Conservation (phyloP, 2,113 vertebrate genomes). For the Baryphthengus martii region DNA sequence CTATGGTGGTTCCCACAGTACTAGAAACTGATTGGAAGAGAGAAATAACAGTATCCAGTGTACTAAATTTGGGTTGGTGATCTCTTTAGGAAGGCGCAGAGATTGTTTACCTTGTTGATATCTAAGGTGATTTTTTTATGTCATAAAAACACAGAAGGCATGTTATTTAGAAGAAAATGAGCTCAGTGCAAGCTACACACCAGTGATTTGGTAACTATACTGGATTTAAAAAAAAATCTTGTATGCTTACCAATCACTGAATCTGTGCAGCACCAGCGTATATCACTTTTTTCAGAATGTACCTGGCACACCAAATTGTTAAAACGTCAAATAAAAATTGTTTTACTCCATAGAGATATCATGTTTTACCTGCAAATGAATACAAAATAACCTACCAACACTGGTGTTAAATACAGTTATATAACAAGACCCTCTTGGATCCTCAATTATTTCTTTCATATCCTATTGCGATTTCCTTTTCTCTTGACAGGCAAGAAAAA, state of each 20-base stretch:
- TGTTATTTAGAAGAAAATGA: background rate
- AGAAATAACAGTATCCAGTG: background rate
- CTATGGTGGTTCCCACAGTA: background rate
- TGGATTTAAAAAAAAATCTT: background rate
- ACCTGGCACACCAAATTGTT: background rate
- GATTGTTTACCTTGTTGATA: fast-evolving
- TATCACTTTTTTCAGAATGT: background rate
- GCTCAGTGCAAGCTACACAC: background rate
- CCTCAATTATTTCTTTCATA: background rate
- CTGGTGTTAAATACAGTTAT: background rate
- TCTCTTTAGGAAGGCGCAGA: background rate
- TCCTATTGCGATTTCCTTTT: background rate
- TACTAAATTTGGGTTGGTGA: background rate
- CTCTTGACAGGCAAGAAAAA: background rate
- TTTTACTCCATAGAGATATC: background rate
- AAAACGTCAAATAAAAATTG: background rate
- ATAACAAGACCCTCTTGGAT: background rate
- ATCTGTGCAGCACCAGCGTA: background rate
- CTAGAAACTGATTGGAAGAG: background rate
- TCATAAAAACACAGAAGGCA: background rate
- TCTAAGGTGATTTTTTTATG: background rate
- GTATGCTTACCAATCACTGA: background rate
- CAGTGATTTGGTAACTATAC: background rate
- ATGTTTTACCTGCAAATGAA: background rate
- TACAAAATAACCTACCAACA: background rate